A percentile compares a stretch with the other conserved stretches of the same genome.
Evolutionary conservation across 1,140 invertebrate genomes (phyloP).

Genomic region (Nebria ingens): DNA sequence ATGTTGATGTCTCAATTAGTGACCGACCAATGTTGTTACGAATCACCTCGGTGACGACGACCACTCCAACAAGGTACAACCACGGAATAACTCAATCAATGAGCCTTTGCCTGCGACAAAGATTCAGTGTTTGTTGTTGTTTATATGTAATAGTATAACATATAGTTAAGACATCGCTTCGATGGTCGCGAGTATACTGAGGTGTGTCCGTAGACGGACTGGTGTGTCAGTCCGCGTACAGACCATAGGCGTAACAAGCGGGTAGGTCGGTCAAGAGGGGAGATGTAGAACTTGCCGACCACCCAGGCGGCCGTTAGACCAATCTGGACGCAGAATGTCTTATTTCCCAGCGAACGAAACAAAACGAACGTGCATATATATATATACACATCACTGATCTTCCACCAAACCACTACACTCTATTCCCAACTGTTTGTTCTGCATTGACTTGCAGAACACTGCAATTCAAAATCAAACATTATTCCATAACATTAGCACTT

Average conservation of each 20-base stretch:
- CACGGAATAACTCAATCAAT: slow-evolving; percentile 1
- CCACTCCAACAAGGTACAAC: not conserved
- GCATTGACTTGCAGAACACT: no score
- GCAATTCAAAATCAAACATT: no score
- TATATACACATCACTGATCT: no score
- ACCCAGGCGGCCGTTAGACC: slow-evolving; percentile 31
- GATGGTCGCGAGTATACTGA: slow-evolving; percentile 10
- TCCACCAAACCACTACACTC: no score
- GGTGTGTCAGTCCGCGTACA: slow-evolving; percentile 9
- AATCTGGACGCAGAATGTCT: slow-evolving; percentile 33
- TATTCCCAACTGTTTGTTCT: no score
- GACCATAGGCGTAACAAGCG: slow-evolving; percentile 11
- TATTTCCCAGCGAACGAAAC: slow-evolving; percentile 27
- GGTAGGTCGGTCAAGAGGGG: slow-evolving; percentile 20
- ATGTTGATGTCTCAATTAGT: no score
- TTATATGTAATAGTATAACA: not conserved
- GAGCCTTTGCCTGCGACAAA: not conserved
- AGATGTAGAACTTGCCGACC: slow-evolving; percentile 21
- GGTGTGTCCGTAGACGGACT: slow-evolving; percentile 12
- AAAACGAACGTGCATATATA: no score
- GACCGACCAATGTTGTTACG: no score
- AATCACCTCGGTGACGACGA: no score
- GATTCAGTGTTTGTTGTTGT: not conserved
- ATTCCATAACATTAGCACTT: no score
- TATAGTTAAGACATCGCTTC: slow-evolving; percentile 12